phyloP scores from a whole-genome alignment of 2,888 invertebrate species.

The Ellobium chinense region DNA sequence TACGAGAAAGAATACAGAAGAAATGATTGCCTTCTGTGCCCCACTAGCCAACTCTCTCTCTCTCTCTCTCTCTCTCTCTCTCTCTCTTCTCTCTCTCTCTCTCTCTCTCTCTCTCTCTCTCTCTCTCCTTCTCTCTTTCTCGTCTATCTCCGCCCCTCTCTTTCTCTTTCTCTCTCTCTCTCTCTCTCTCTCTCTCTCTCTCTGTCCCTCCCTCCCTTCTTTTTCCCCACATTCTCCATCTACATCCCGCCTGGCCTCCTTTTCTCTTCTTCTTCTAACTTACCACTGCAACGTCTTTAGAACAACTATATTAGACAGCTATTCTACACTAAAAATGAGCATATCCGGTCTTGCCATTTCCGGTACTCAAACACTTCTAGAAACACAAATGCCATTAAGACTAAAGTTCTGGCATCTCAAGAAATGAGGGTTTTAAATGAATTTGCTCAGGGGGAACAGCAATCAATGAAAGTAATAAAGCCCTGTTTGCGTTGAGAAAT shows the following conservation, averaged over 20 bases:
- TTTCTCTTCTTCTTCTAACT: background rate
- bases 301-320: no score
- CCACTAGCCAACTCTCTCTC: background rate
- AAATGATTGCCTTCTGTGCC: background rate
- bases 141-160: background rate
- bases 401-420: no score
- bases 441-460: no score
- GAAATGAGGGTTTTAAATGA: no score
- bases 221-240: background rate
- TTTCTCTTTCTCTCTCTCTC: slow-evolving; percentile 20
- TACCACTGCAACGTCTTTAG: no score
- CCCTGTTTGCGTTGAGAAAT: no score
- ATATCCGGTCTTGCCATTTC: no score
- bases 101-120: background rate
- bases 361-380: no score
- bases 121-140: background rate
- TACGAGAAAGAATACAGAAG: background rate
- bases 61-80: slow-evolving; percentile 21
- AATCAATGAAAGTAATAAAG: no score
- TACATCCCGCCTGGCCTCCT: background rate
- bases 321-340: no score
- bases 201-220: background rate
- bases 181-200: slow-evolving; percentile 1
- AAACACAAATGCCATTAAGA: no score
- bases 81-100: slow-evolving; percentile 8